Evolutionary conservation across 2,113 vertebrate species (phyloP).

Genomic region (Promerops cafer): DNA sequence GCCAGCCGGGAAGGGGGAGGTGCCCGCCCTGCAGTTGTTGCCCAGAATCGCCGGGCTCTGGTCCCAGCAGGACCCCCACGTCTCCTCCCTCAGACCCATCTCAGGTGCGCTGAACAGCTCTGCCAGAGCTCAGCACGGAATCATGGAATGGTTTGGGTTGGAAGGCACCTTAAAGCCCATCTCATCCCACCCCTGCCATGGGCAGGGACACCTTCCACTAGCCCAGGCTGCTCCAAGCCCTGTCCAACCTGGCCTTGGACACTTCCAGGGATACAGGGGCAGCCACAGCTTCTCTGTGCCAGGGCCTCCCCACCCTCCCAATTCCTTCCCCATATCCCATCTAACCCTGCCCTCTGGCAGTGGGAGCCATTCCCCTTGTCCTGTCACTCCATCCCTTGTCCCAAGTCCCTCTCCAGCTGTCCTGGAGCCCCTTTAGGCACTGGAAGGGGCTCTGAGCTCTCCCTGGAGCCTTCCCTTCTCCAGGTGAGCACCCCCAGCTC

Average conservation of each 20-base stretch:
- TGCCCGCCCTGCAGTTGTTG: neutral
- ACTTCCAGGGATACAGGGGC: neutral
- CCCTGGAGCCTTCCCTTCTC: neutral
- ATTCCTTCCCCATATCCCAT: neutral
- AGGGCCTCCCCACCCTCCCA: fast-evolving
- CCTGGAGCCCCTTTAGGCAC: neutral
- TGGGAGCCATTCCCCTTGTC: neutral
- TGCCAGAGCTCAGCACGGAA: neutral
- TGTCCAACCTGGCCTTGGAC: fast-evolving
- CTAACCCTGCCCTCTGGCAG: fast-evolving
- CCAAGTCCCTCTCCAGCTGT: fast-evolving
- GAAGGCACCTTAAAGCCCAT: fast-evolving
- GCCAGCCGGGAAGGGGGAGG: neutral
- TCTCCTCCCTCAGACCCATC: fast-evolving
- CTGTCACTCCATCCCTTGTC: neutral
- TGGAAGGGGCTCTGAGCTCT: neutral
- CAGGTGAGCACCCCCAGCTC: neutral
- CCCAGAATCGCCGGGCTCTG: fast-evolving
- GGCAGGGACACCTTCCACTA: neutral
- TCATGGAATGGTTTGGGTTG: neutral
- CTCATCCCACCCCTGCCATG: fast-evolving
- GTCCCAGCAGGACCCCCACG: fast-evolving
- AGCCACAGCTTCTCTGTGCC: neutral
- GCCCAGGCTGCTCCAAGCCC: neutral
- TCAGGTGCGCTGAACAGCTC: fast-evolving